Conservation (phyloP, 1,140 invertebrate genomes). For the Listronotus oregonensis region DNA sequence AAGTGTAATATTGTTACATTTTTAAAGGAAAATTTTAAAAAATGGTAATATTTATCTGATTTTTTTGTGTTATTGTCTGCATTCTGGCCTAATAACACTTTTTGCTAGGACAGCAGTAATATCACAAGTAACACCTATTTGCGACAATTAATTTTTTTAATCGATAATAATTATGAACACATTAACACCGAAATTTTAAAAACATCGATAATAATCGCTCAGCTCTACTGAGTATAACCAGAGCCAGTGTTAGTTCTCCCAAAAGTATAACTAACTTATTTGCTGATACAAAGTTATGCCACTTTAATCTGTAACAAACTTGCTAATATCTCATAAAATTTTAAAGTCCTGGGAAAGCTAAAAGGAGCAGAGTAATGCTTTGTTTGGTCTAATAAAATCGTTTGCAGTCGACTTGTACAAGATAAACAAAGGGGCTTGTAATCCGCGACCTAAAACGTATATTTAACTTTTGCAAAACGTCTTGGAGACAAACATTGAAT, state of each 20-base stretch:
- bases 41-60: too few relatives aligned
- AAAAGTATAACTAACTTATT: conserved; percentile 12
- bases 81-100: too few relatives aligned
- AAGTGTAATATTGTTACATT: too few relatives aligned
- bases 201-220: too few relatives aligned
- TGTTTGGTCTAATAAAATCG: conserved; percentile 42
- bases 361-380: conserved; percentile 21
- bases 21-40: too few relatives aligned
- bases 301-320: conserved; percentile 21
- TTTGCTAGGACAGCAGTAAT: too few relatives aligned
- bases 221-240: too few relatives aligned
- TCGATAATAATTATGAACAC: too few relatives aligned
- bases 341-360: conserved; percentile 23
- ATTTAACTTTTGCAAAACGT: conserved; percentile 37
- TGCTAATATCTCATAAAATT: conserved; percentile 30
- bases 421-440: conserved; percentile 43
- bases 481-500: conserved; percentile 34
- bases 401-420: conserved; percentile 41
- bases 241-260: background rate
- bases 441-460: conserved; percentile 41
- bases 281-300: conserved; percentile 21
- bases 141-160: too few relatives aligned
- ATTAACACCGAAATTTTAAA: too few relatives aligned
- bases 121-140: too few relatives aligned
- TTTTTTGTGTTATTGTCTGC: too few relatives aligned